Evolutionary conservation across 2,888 invertebrate species (phyloP).

Genomic region (Drosophila aldrichi): DNA sequence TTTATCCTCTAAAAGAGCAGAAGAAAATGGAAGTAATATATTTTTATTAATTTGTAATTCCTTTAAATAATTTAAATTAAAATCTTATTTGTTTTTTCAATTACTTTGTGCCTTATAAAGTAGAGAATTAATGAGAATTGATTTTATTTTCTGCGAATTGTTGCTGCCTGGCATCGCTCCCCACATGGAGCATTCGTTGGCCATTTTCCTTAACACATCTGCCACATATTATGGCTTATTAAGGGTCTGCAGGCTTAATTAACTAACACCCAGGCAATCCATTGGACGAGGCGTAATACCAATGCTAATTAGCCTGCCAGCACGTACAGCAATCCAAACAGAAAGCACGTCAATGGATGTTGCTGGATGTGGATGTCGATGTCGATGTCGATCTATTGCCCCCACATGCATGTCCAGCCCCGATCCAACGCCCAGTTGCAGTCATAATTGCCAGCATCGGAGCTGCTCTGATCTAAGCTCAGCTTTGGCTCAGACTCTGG

Average conservation of each 20-base stretch:
- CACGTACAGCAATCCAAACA: slow-evolving; percentile 75
- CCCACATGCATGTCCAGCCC: slow-evolving; percentile 73
- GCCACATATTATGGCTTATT: slow-evolving; percentile 67
- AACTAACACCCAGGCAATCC: slow-evolving; percentile 73
- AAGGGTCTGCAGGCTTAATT: slow-evolving; percentile 66
- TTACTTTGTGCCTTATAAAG: not conserved
- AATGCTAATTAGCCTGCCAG: slow-evolving; percentile 74
- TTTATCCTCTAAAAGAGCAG: too few relatives aligned
- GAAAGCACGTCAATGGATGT: slow-evolving; percentile 55
- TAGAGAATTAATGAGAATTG: not conserved
- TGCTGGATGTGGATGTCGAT: not conserved
- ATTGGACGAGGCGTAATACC: slow-evolving; percentile 39
- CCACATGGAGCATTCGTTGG: slow-evolving; percentile 14
- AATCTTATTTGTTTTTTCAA: not conserved
- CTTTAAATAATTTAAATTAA: not conserved
- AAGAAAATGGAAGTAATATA: not conserved
- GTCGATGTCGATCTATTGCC: slow-evolving; percentile 69
- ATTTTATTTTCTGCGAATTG: slow-evolving; percentile 9
- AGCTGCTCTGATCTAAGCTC: slow-evolving; percentile 28
- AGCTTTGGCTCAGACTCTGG: slow-evolving; percentile 6
- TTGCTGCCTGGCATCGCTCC: not conserved
- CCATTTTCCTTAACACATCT: slow-evolving; percentile 31
- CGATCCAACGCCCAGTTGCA: slow-evolving; percentile 68
- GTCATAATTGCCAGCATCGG: slow-evolving; percentile 67
- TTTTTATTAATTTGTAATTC: not conserved